phyloP scores from a whole-genome alignment of 1,140 invertebrate species.

The Oreohelix idahoensis region DNA sequence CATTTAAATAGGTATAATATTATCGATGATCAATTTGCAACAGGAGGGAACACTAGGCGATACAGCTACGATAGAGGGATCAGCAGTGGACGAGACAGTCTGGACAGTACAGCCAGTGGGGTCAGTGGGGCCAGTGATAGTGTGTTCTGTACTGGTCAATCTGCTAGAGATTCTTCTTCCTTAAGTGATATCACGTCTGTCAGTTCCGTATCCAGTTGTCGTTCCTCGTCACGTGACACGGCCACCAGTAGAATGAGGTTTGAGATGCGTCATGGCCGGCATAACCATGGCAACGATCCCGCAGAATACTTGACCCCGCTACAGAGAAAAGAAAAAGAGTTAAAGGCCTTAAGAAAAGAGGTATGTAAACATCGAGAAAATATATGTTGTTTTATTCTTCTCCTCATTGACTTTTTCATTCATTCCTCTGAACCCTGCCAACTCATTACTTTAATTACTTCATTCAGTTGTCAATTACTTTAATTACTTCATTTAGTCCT shows the following conservation, averaged over 20 bases:
- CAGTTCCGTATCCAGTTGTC: constrained; percentile 3
- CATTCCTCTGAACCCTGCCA: too few relatives aligned
- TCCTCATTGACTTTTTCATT: too few relatives aligned
- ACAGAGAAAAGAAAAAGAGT: background rate
- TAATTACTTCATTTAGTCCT: too few relatives aligned
- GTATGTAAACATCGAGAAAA: too few relatives aligned
- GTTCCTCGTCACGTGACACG: background rate
- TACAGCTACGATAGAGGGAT: background rate
- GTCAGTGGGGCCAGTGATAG: background rate
- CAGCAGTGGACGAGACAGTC: background rate
- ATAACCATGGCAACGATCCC: background rate
- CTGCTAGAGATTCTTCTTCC: background rate
- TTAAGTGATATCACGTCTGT: background rate
- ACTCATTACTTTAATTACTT: too few relatives aligned
- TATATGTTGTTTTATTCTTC: too few relatives aligned
- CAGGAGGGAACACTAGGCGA: background rate
- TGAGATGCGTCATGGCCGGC: background rate
- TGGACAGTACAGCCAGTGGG: background rate
- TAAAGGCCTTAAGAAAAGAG: background rate
- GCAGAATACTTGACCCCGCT: background rate
- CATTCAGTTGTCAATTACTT: too few relatives aligned
- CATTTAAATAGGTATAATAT: too few relatives aligned
- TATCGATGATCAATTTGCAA: background rate
- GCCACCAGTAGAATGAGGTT: background rate
- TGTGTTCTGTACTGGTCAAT: background rate